Evolutionary conservation across 2,113 vertebrate genomes (phyloP).

Genomic region (Anser cygnoides): DNA sequence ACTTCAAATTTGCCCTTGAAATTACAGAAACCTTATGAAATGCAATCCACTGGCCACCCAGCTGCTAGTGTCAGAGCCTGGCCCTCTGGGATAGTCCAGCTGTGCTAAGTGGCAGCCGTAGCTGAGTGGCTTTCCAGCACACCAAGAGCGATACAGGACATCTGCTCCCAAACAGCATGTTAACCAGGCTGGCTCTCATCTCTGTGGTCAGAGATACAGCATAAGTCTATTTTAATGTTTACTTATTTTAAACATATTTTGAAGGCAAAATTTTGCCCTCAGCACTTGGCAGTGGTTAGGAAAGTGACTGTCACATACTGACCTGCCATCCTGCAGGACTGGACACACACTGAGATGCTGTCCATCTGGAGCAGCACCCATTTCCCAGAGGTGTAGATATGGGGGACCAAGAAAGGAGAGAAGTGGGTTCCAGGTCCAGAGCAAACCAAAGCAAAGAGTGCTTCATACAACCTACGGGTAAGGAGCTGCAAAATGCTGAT

Average conservation of each 20-base stretch:
- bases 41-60: background rate
- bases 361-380: background rate
- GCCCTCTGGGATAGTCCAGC: background rate
- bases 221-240: slow-evolving; percentile 18
- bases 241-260: slow-evolving; percentile 37
- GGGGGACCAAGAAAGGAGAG: background rate
- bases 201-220: slow-evolving; percentile 37
- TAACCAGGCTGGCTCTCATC: slow-evolving; percentile 23
- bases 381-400: background rate
- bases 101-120: background rate
- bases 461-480: background rate
- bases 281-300: background rate
- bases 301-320: background rate
- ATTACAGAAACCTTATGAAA: background rate
- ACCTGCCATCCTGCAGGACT: background rate
- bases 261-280: slow-evolving; percentile 12
- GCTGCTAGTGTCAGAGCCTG: slow-evolving; percentile 12
- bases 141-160: background rate
- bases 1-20: background rate
- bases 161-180: slow-evolving; percentile 14
- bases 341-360: background rate
- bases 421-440: background rate
- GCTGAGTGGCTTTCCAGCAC: slow-evolving; percentile 24
- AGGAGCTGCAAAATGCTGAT: background rate
- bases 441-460: background rate